phyloP scores from a whole-genome alignment of 2,888 invertebrate genomes.

The Panopea generosa region DNA sequence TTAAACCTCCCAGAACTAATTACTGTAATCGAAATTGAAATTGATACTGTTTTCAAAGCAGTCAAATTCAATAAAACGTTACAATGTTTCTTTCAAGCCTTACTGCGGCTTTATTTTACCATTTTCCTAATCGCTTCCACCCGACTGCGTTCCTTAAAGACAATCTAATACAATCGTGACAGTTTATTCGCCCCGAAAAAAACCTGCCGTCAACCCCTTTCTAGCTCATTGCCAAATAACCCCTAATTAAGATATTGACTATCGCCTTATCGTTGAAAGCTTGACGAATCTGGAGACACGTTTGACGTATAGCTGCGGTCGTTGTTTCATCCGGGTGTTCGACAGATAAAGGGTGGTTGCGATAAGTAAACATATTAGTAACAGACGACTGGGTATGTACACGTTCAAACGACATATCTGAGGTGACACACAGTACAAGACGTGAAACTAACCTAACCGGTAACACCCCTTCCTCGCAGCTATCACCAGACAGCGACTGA shows the following conservation, averaged over 20 bases:
- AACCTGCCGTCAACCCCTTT: conserved; percentile 30
- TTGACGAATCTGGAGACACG: conserved; percentile 15
- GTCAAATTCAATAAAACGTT: conserved; percentile 15
- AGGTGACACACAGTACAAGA: too few species aligned
- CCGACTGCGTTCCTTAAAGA: neutral
- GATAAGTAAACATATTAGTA: conserved; percentile 11
- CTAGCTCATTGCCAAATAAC: conserved; percentile 46
- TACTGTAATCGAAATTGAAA: conserved; percentile 20
- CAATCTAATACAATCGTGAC: neutral
- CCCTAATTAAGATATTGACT: conserved; percentile 54
- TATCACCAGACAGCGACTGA: too few species aligned
- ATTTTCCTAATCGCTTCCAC: neutral
- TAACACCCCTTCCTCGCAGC: too few species aligned
- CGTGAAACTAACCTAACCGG: too few species aligned
- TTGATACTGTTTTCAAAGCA: conserved; percentile 12
- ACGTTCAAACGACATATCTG: conserved; percentile 4
- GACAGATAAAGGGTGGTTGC: neutral
- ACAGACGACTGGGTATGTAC: neutral
- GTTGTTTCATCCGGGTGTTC: conserved; percentile 5
- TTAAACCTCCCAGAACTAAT: conserved; percentile 17
- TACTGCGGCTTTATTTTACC: neutral
- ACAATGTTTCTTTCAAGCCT: conserved; percentile 2
- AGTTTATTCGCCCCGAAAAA: neutral
- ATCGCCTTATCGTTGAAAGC: conserved; percentile 32
- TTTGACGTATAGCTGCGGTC: conserved; percentile 19